A percentile compares a stretch with the other conserved stretches of the same genome.
These are phyloP conservation scores for Upupa epops DNA, from an alignment of 2,113 vertebrate species.

Conservation along the genomic window DNA sequence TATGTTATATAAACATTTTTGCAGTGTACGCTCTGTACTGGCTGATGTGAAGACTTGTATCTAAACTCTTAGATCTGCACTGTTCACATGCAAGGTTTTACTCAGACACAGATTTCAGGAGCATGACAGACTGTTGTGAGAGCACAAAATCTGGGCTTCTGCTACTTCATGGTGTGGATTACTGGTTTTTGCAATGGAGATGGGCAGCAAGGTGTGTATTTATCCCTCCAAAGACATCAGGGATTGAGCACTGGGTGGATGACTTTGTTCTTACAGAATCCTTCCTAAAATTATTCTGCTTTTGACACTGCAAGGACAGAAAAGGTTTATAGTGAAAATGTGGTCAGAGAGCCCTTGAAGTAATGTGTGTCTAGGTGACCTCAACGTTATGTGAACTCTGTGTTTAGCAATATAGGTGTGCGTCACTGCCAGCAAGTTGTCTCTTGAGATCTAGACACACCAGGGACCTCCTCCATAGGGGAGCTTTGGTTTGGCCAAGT, in stretches of 20 bases:
- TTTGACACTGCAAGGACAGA: background rate
- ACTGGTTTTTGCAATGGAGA: background rate
- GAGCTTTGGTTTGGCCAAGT: background rate
- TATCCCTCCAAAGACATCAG: background rate
- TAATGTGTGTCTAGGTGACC: background rate
- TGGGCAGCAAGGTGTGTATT: background rate
- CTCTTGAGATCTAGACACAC: background rate
- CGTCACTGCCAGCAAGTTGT: background rate
- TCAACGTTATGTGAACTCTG: background rate
- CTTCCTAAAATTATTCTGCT: background rate
- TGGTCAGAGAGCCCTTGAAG: background rate
- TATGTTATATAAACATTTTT: background rate
- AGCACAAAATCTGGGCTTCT: background rate
- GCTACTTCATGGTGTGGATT: background rate
- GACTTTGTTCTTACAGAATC: background rate
- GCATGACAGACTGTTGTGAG: background rate
- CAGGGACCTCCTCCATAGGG: background rate
- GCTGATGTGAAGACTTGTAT: background rate
- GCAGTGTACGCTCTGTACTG: background rate
- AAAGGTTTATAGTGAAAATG: background rate
- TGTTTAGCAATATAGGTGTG: background rate
- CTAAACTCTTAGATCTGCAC: background rate
- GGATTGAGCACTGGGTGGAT: background rate
- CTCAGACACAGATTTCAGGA: background rate
- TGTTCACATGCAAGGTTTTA: background rate